Conservation (phyloP, 2,888 invertebrate species). For the Xestia xanthographa region DNA sequence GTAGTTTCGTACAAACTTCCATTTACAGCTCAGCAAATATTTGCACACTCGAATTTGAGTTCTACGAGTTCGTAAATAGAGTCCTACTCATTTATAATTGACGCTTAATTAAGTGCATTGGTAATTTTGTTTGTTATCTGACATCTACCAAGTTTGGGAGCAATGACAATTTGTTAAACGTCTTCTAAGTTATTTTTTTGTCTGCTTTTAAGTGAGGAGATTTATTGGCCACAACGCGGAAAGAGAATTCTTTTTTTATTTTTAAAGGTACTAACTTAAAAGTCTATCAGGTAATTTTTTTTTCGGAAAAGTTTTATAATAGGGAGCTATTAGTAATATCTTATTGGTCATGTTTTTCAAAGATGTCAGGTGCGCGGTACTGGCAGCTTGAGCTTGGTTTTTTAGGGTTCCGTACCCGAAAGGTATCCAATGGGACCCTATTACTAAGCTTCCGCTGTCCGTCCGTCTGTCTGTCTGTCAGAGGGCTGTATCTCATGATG, state of each 20-base stretch:
- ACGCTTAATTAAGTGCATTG: slow-evolving; percentile 2
- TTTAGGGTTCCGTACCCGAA: too few species aligned
- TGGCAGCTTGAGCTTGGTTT: not conserved
- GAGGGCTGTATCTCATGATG: too few species aligned
- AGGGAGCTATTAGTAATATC: not conserved
- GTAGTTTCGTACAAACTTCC: slow-evolving; percentile 67
- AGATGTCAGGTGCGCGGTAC: not conserved
- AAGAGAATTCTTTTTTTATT: slow-evolving; percentile 42
- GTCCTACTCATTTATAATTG: slow-evolving; percentile 18
- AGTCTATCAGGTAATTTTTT: slow-evolving; percentile 18
- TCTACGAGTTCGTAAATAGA: not conserved
- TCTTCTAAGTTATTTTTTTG: slow-evolving; percentile 64
- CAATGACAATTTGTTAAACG: slow-evolving; percentile 69
- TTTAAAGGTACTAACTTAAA: slow-evolving; percentile 32
- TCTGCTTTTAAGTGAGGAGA: slow-evolving; percentile 58
- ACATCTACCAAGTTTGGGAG: slow-evolving; percentile 64
- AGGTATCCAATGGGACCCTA: too few species aligned
- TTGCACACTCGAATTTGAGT: slow-evolving; percentile 30
- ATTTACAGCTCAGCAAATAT: slow-evolving; percentile 16
- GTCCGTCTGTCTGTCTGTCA: too few species aligned
- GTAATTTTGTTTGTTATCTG: slow-evolving; percentile 60
- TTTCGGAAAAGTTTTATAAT: slow-evolving; percentile 13
- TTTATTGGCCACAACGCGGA: slow-evolving; percentile 57
- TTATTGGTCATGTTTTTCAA: not conserved
- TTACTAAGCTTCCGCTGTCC: too few species aligned